Evolutionary conservation across 1,140 invertebrate genomes (phyloP).

Genomic region (Pollicipes pollicipes): DNA sequence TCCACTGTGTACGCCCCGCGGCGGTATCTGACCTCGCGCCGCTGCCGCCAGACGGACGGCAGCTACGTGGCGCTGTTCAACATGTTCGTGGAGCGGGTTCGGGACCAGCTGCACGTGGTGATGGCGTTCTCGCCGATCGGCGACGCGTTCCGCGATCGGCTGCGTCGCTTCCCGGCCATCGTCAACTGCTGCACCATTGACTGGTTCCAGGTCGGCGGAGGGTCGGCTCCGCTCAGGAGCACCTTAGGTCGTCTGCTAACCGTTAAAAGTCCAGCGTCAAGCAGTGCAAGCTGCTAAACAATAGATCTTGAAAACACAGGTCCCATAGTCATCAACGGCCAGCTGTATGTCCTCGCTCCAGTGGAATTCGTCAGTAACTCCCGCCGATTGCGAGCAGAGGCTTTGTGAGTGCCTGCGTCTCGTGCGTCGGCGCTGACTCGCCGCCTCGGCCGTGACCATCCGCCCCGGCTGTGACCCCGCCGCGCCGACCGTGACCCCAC

Average conservation of each 20-base stretch:
- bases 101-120: constrained; percentile 82
- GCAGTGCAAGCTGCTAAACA: not conserved
- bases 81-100: constrained; percentile 71
- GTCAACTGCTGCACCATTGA: constrained; percentile 95
- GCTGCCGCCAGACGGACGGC: constrained; percentile 79
- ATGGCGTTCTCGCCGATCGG: constrained; percentile 86
- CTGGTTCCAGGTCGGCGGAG: constrained; percentile 66
- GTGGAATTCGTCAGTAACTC: no score
- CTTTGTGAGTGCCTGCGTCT: no score
- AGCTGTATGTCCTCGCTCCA: no score
- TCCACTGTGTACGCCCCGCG: no score
- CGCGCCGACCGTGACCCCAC: no score
- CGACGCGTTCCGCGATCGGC: constrained; percentile 53
- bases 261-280: not conserved
- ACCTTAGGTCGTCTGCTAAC: no score
- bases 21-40: no score
- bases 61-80: constrained; percentile 78
- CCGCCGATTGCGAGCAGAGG: no score
- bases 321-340: not conserved
- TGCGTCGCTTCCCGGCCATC: constrained; percentile 82
- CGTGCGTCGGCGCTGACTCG: no score
- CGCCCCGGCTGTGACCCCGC: no score
- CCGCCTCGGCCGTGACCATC: no score
- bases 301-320: constrained; percentile 3
- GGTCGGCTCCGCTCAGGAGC: no score